Evolutionary conservation across 2,797 vertebrate species (phyloP).

Genomic region (Gallirallus australis): DNA sequence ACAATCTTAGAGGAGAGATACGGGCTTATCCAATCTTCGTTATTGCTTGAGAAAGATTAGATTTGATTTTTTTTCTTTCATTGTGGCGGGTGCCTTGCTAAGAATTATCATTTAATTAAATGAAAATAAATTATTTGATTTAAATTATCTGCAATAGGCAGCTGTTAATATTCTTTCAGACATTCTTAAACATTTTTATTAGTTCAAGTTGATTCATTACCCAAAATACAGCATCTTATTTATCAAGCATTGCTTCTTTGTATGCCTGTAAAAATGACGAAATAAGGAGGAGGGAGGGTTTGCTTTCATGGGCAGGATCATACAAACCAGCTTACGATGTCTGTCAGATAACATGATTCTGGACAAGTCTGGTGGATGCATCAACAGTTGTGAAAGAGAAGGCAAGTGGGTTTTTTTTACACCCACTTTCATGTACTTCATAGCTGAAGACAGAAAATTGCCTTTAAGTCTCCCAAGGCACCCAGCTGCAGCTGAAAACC

Average conservation of each 20-base stretch:
- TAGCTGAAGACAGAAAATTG: neutral
- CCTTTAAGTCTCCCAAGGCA: neutral
- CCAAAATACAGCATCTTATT: neutral
- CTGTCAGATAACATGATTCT: neutral
- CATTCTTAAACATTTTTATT: neutral
- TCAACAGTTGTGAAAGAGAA: neutral
- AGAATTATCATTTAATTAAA: neutral
- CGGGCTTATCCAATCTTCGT: neutral
- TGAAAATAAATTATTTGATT: neutral
- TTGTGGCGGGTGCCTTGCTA: neutral
- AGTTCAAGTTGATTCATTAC: neutral
- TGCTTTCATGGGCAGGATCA: neutral
- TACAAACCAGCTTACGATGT: neutral
- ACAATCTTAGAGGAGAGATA: neutral
- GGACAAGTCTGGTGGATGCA: neutral
- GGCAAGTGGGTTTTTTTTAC: neutral
- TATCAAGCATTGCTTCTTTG: neutral
- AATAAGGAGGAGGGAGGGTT: neutral
- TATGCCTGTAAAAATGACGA: neutral
- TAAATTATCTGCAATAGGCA: neutral
- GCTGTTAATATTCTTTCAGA: neutral
- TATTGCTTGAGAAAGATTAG: neutral
- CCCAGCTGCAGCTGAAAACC: neutral
- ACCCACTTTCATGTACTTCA: neutral
- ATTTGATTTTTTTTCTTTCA: neutral